Evolutionary conservation across 2,113 vertebrate genomes (phyloP), one percentile per base, ranked within the genome.

Genomic region (Stegostoma tigrinum): DNA sequence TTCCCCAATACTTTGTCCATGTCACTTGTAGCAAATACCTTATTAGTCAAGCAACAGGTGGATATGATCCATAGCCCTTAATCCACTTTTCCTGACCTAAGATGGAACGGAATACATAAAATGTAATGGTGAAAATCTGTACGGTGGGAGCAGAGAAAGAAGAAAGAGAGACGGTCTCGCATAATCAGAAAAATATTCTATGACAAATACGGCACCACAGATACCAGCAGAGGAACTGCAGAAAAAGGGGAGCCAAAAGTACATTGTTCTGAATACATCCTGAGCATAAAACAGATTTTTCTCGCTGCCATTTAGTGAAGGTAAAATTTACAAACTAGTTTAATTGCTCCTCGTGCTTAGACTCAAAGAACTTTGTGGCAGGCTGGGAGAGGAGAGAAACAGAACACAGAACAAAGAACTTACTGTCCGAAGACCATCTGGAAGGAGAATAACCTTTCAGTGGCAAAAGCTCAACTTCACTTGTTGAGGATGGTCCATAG

Each of bases 381-480:
- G n/a, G 45, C 10, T 48, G 66, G 23, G 24, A 30, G 30, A 38
- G 12, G 48, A 8, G 19, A 19, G 24, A 27, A 55, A 78, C 27
- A 0, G 83, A 96, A 96, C 95, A 96, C 0, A 42, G 21, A 85
- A 17, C 68, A 66, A 45, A 61, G 45, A 91, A 97, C 98, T 97
- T 96, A 98, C 98, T 96, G 15, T 97, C 96, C 68, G 96, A 96
- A 75, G 55, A 96, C 98, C 98, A 98, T 61, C 97, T 97, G 21
- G 98, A 98, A 34, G 97, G 97, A 86, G 96, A 97, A 96, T 98
- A 98, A 70, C 98, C 98, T 96, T 97, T 98, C 96, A 98, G 96
- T 27, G 98, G 98, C 0, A 97, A 90, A 34, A 98, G 61, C 96
- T 98, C 98, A 70, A 98, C 96, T 96, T 98, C 97, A 52, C 96